A percentile compares a stretch with the other conserved stretches of the same genome.
Evolutionary conservation across 2,888 invertebrate species (phyloP).

Genomic region (Frankliniella fusca): DNA sequence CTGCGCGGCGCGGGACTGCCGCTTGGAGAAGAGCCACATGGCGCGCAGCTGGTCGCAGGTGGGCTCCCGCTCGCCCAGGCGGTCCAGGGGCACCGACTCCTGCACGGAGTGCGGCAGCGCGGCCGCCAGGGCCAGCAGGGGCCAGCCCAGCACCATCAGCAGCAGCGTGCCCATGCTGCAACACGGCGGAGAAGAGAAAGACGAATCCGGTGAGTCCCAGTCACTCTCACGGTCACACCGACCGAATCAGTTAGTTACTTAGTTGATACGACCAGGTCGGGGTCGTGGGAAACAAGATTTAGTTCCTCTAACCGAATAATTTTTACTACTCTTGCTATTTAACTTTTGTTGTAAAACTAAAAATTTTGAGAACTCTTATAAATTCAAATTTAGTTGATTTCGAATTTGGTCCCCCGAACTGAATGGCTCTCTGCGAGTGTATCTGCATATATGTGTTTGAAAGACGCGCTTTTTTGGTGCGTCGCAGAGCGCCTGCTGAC

Average conservation of each 20-base stretch:
- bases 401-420: no score
- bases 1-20: slow-evolving; percentile 81
- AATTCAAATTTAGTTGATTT: no score
- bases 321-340: no score
- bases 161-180: not conserved
- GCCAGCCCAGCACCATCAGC: not conserved
- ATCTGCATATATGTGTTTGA: no score
- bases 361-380: no score
- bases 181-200: no score
- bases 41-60: slow-evolving; percentile 81
- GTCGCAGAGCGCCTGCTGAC: not conserved
- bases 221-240: no score
- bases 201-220: not conserved
- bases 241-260: no score
- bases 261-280: no score
- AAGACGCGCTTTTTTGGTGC: not conserved
- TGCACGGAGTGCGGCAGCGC: slow-evolving; percentile 28
- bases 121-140: not conserved
- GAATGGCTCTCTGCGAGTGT: not conserved
- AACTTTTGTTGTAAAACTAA: no score
- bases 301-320: no score
- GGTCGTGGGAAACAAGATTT: no score
- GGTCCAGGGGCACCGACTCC: not conserved
- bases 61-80: slow-evolving; percentile 61
- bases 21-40: slow-evolving; percentile 88